Conservation (phyloP, 2,888 invertebrate species). For the Dione juno region DNA sequence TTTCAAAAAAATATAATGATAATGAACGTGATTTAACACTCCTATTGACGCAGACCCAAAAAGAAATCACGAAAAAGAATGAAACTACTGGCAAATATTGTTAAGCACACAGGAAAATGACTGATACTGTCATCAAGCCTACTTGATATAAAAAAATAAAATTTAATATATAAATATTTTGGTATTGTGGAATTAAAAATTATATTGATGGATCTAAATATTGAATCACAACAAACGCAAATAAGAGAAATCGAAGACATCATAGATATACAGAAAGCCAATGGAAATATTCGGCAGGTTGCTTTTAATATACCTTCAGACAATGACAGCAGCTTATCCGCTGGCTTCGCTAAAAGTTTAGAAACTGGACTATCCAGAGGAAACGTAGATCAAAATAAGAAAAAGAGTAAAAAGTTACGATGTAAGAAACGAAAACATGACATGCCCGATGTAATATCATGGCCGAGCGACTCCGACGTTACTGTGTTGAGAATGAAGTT, state of each 20-base stretch:
- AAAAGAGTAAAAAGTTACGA: conserved; percentile 56
- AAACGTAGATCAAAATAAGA: conserved; percentile 52
- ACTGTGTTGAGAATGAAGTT: conserved; percentile 82
- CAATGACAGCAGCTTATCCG: conserved; percentile 56
- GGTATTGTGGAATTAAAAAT: conserved; percentile 33
- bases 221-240: conserved; percentile 54
- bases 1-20: neutral
- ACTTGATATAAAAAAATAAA: conserved; percentile 44
- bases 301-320: conserved; percentile 65
- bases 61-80: neutral
- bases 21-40: conserved; percentile 12
- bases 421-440: conserved; percentile 58
- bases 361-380: conserved; percentile 63
- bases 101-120: neutral
- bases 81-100: conserved; percentile 11
- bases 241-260: conserved; percentile 76
- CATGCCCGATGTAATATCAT: conserved; percentile 68
- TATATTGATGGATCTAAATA: conserved; percentile 59
- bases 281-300: conserved; percentile 69
- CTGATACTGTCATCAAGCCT: conserved; percentile 45
- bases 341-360: conserved; percentile 61
- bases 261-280: conserved; percentile 75
- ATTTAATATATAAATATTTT: conserved; percentile 29
- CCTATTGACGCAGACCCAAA: conserved; percentile 5
- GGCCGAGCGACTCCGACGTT: conserved; percentile 85